Evolutionary conservation across 35 echinoderm and acorn worm species (phyloP).

Genomic region (Hemicentrotus pulcherrimus): DNA sequence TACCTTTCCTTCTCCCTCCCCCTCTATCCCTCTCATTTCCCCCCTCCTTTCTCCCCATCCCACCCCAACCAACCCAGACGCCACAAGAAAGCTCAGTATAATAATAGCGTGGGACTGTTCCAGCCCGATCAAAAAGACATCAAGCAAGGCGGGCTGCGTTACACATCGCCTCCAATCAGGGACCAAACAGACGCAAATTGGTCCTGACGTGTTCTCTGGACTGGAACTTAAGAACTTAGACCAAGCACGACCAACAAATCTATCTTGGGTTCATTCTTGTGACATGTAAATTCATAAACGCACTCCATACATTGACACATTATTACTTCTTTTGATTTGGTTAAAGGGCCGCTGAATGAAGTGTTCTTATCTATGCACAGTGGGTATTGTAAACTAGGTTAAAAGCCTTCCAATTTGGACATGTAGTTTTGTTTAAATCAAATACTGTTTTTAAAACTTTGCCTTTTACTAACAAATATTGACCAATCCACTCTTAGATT

Average conservation of each 20-base stretch:
- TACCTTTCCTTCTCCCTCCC: neutral
- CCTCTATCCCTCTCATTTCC: neutral
- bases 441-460: no score
- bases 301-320: neutral
- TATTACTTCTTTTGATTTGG: no score
- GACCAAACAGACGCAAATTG: neutral
- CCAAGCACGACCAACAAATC: neutral
- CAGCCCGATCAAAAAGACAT: neutral
- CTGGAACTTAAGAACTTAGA: neutral
- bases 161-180: neutral
- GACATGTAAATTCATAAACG: neutral
- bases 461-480: no score
- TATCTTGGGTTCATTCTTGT: neutral
- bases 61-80: neutral
- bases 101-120: neutral
- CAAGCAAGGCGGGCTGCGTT: neutral
- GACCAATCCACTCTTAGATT: no score
- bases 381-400: no score
- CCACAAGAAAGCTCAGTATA: neutral
- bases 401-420: no score
- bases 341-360: no score
- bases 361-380: no score
- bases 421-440: no score
- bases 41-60: neutral
- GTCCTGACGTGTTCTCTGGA: neutral